Evolutionary conservation across 2,888 invertebrate species (phyloP).

Genomic region (Scaptomyza cyrtandrae): DNA sequence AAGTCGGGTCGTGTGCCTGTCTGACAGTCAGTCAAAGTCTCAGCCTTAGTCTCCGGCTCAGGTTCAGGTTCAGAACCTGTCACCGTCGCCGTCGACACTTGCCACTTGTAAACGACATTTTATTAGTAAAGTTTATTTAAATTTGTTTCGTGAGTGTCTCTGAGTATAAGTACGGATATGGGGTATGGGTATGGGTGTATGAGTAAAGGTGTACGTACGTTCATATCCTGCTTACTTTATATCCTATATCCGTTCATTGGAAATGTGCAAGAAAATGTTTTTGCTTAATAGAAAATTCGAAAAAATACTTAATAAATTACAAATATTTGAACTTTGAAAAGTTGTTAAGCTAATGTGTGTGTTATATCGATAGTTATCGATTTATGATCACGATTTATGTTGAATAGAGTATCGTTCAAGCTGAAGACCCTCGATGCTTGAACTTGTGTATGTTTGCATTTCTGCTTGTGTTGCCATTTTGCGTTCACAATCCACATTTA

Average conservation of each 20-base stretch:
- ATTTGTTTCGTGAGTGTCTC: slow-evolving; percentile 60
- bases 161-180: slow-evolving; percentile 7
- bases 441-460: slow-evolving; percentile 30
- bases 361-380: neutral
- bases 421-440: neutral
- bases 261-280: neutral
- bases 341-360: no score
- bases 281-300: no score
- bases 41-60: slow-evolving; percentile 7
- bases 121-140: slow-evolving; percentile 79
- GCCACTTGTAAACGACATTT: slow-evolving; percentile 79
- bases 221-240: neutral
- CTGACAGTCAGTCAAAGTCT: slow-evolving; percentile 50
- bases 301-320: no score
- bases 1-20: slow-evolving; percentile 34
- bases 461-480: slow-evolving; percentile 65
- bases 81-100: slow-evolving; percentile 65
- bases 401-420: neutral
- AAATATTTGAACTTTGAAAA: no score
- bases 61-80: slow-evolving; percentile 36
- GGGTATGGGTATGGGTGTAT: neutral
- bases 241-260: neutral
- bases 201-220: no score
- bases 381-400: neutral
- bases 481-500: slow-evolving; percentile 40